Conservation (phyloP, 2,888 invertebrate species). For the Tholera decimalis region DNA sequence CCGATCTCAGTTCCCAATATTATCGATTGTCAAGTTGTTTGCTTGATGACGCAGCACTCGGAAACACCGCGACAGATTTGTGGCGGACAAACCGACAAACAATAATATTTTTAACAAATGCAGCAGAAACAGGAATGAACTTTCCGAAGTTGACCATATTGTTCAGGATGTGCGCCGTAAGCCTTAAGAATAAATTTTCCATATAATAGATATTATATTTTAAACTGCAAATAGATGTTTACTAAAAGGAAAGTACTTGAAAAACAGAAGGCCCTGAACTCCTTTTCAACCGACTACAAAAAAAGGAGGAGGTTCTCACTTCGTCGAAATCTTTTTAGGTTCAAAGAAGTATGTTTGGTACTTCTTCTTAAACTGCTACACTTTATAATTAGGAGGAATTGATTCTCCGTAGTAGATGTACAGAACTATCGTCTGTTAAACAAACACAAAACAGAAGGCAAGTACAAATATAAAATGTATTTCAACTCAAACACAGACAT, state of each 20-base stretch:
- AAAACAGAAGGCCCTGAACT: neutral
- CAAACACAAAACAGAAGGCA: neutral
- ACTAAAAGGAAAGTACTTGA: neutral
- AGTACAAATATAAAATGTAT: neutral
- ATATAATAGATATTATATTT: neutral
- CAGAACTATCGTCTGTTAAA: neutral
- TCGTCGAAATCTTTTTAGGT: too few relatives aligned
- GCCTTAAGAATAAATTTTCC: neutral
- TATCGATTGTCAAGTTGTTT: slow-evolving; percentile 4
- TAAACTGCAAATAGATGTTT: neutral
- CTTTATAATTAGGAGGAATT: too few relatives aligned
- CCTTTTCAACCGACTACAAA: too few relatives aligned
- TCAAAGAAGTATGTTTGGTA: too few relatives aligned
- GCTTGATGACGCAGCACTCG: neutral
- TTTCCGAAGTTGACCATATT: neutral
- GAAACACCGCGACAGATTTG: slow-evolving; percentile 2
- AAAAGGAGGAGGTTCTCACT: too few relatives aligned
- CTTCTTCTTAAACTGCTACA: too few relatives aligned
- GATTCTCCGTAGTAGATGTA: too few relatives aligned
- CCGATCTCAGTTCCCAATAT: neutral
- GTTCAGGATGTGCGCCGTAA: neutral
- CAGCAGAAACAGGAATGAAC: neutral
- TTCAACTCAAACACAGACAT: neutral
- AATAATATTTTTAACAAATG: neutral
- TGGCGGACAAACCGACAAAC: neutral